phyloP scores from a whole-genome alignment of 2,888 invertebrate species.

The Epinotia demarniana region DNA sequence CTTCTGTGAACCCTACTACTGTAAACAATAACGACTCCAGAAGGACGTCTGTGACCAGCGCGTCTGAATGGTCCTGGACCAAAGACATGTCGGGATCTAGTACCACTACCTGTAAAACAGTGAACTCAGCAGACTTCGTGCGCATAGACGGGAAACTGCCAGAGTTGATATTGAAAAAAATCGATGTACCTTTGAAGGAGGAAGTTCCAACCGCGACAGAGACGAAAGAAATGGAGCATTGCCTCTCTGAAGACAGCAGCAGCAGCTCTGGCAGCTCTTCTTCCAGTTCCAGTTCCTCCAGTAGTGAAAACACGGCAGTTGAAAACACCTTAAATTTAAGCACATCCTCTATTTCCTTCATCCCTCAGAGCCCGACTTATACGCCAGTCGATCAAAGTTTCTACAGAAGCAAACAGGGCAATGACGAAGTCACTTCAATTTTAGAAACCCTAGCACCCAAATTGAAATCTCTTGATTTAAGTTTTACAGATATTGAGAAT shows the following conservation, averaged over 20 bases:
- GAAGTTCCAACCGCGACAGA: not conserved
- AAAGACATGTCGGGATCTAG: constrained; percentile 72
- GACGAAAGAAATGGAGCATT: constrained; percentile 25
- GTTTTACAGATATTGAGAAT: constrained; percentile 59
- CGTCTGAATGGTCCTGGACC: constrained; percentile 68
- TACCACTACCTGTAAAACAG: constrained; percentile 62
- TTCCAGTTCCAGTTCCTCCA: constrained; percentile 19
- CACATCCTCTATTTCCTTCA: constrained; percentile 49
- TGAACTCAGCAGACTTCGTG: constrained; percentile 62
- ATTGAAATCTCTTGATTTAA: constrained; percentile 58
- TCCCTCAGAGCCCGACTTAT: constrained; percentile 20
- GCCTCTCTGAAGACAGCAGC: constrained; percentile 43
- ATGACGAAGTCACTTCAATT: constrained; percentile 34
- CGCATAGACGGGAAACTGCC: constrained; percentile 69
- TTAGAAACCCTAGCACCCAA: constrained; percentile 53
- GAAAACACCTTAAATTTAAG: constrained; percentile 53
- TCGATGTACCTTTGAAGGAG: constrained; percentile 48
- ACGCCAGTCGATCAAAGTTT: not conserved
- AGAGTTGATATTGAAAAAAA: constrained; percentile 58
- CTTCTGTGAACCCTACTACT: constrained; percentile 9
- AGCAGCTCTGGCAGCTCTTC: constrained; percentile 23
- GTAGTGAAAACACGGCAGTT: constrained; percentile 1
- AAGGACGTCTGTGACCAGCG: constrained; percentile 56
- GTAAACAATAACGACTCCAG: constrained; percentile 51
- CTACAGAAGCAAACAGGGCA: not conserved